These are phyloP conservation scores for Meandrina meandrites DNA, from an alignment of 92 coral and sea anemone genomes.

Conservation along the genomic window DNA sequence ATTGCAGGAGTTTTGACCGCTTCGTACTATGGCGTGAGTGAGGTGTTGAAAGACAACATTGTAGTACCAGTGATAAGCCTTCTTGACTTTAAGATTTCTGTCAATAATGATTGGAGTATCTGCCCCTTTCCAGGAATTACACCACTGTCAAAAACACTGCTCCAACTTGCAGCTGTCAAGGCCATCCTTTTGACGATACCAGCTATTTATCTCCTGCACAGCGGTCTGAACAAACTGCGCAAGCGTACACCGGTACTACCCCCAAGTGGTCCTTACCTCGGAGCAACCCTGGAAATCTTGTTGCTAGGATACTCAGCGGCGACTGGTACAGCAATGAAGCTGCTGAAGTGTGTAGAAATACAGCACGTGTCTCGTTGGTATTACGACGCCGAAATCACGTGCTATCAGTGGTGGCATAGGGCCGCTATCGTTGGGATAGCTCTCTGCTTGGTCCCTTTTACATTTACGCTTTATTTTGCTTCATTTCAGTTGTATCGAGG, in stretches of 20 bases:
- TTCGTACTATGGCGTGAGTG: conserved; percentile 13
- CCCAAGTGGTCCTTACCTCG: conserved; percentile 57
- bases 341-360: conserved; percentile 41
- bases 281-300: conserved; percentile 50
- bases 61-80: conserved; percentile 21
- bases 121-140: conserved; percentile 53
- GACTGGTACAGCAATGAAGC: conserved; percentile 36
- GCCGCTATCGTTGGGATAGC: neutral
- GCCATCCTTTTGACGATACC: conserved; percentile 3
- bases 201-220: conserved; percentile 38
- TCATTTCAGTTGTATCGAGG: conserved; percentile 37
- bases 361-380: conserved; percentile 42
- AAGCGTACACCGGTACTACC: conserved; percentile 31
- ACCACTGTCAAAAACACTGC: conserved; percentile 22
- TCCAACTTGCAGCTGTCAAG: conserved; percentile 17
- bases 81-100: conserved; percentile 20
- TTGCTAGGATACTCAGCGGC: conserved; percentile 56
- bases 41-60: conserved; percentile 1
- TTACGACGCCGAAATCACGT: conserved; percentile 45
- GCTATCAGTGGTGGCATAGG: conserved; percentile 49
- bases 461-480: conserved; percentile 26
- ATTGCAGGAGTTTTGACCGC: conserved; percentile 33
- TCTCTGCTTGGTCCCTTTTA: conserved; percentile 44
- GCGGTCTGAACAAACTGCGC: conserved; percentile 29
- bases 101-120: conserved; percentile 21